A percentile compares a stretch with the other conserved stretches of the same genome.
Conservation (phyloP, 2,797 vertebrate species). For the Capromys pilorides region DNA sequence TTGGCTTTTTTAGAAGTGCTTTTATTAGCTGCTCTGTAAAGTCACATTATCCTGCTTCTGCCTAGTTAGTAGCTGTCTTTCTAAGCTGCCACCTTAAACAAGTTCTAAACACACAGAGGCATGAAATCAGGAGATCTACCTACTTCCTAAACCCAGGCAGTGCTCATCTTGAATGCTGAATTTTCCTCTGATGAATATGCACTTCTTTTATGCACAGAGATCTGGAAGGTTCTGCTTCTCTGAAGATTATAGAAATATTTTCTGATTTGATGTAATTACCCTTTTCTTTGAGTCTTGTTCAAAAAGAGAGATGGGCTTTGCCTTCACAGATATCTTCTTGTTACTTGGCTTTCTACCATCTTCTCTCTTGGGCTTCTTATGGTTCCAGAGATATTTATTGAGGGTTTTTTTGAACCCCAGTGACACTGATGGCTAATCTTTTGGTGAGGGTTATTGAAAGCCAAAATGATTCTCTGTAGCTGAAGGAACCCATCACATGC, state of each 20-base stretch:
- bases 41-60: background rate
- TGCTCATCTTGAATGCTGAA: background rate
- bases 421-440: constrained; percentile 85
- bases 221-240: background rate
- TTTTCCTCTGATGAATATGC: background rate
- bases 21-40: background rate
- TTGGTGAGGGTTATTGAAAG: constrained; percentile 86
- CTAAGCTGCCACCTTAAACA: background rate
- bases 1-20: background rate
- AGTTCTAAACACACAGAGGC: background rate
- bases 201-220: background rate
- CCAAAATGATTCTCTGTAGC: constrained; percentile 91
- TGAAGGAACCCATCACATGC: constrained; percentile 90
- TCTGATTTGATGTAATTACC: background rate
- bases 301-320: background rate
- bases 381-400: constrained; percentile 87
- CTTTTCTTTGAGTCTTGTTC: background rate
- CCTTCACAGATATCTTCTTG: constrained; percentile 93
- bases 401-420: constrained; percentile 91
- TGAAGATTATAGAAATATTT: background rate
- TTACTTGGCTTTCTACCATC: constrained; percentile 90
- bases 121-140: background rate
- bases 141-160: background rate
- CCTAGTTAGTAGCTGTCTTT: background rate
- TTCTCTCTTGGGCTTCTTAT: constrained; percentile 92